Evolutionary conservation across 2,113 vertebrate genomes (phyloP).

Genomic region (Elachura formosa): DNA sequence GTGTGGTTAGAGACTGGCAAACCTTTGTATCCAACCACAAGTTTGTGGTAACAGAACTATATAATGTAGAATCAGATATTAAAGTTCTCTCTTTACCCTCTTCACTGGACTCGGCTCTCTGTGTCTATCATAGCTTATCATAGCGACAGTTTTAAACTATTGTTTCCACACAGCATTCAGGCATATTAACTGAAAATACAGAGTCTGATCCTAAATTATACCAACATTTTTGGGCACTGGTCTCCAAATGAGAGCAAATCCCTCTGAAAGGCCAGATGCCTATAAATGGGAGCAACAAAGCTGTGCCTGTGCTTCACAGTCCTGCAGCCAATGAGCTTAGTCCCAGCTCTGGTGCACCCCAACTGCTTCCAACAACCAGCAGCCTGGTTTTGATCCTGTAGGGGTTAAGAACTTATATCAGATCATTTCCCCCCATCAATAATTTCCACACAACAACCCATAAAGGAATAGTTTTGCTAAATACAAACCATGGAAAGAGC

Average conservation of each 20-base stretch:
- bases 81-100: too few species aligned
- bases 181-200: background rate
- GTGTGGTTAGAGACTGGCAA: too few species aligned
- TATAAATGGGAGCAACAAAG: background rate
- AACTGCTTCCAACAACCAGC: background rate
- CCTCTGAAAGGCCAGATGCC: background rate
- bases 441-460: background rate
- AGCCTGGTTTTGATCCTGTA: background rate
- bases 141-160: background rate
- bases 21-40: too few species aligned
- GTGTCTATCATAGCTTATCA: too few species aligned
- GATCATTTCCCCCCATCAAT: background rate
- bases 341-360: accelerated
- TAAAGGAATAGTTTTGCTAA: background rate
- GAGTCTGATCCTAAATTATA: background rate
- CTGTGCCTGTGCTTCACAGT: accelerated
- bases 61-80: too few species aligned
- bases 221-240: background rate
- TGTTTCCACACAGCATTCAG: background rate
- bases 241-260: accelerated
- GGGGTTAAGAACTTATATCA: background rate
- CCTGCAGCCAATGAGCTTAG: background rate
- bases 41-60: too few species aligned
- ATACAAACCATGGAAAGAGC: background rate
- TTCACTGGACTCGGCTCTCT: too few species aligned